Conservation (phyloP, 2,113 vertebrate species). For the Lagenorhynchus albirostris region DNA sequence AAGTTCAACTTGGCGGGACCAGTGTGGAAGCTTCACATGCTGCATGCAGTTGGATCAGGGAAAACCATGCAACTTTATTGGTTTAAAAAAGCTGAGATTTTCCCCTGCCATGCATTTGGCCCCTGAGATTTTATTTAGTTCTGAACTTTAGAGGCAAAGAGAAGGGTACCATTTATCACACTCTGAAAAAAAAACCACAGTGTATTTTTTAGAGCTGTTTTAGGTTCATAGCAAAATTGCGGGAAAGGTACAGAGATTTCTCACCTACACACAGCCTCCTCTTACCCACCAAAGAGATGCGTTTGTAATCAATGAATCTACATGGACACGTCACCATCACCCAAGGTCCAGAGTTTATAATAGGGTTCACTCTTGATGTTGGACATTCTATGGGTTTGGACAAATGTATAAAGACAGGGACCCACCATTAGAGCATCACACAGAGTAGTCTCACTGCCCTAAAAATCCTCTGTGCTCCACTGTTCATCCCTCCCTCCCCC, state of each 20-base stretch:
- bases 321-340: not conserved
- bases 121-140: not conserved
- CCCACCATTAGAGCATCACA: not conserved
- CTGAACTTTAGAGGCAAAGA: not conserved
- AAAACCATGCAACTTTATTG: too few species aligned
- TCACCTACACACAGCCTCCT: not conserved
- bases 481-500: not conserved
- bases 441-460: not conserved
- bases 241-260: not conserved
- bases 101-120: not conserved
- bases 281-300: not conserved
- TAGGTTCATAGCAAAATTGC: not conserved
- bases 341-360: not conserved
- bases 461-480: not conserved
- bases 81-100: not conserved
- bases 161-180: not conserved
- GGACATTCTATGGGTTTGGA: not conserved
- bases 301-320: too few species aligned
- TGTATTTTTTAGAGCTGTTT: not conserved
- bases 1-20: not conserved
- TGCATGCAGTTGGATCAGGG: too few species aligned
- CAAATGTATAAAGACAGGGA: fast-evolving
- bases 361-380: not conserved
- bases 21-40: not conserved
- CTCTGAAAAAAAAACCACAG: too few species aligned